phyloP scores from a whole-genome alignment of 2,113 vertebrate species.

The Nasalis larvatus region DNA sequence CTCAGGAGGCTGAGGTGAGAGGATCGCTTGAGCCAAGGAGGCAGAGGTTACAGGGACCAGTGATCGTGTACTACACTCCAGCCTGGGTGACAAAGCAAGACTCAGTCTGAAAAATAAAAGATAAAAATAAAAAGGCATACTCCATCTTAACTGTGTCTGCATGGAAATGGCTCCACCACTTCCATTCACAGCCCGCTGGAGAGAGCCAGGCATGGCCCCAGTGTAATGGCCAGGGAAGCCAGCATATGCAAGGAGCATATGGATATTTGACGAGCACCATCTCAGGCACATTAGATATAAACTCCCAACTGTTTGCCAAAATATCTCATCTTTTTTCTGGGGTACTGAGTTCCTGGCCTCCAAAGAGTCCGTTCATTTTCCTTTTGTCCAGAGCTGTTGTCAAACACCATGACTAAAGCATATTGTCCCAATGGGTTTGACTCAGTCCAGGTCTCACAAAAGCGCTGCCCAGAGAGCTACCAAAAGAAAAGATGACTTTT shows the following conservation, averaged over 20 bases:
- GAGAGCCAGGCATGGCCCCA: not conserved
- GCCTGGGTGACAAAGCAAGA: no score
- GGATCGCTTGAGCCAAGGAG: no score
- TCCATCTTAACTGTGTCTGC: not conserved
- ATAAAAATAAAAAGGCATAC: not conserved
- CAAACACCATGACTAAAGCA: not conserved
- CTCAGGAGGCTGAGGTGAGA: no score
- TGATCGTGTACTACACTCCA: no score
- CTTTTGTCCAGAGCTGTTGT: not conserved
- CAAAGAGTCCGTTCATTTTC: not conserved
- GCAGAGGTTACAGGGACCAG: no score
- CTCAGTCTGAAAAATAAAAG: no score
- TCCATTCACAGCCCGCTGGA: accelerated
- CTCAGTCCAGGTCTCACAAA: not conserved
- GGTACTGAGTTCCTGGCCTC: not conserved
- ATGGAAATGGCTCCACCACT: not conserved
- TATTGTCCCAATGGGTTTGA: not conserved
- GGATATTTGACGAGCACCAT: not conserved
- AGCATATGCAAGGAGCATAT: accelerated
- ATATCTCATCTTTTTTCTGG: not conserved
- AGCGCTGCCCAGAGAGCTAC: not conserved
- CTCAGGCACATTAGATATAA: not conserved
- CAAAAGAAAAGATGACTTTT: not conserved
- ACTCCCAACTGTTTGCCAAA: not conserved
- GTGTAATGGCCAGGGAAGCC: not conserved